Evolutionary conservation across 2,113 vertebrate genomes (phyloP).

Genomic region (Cavia aperea): DNA sequence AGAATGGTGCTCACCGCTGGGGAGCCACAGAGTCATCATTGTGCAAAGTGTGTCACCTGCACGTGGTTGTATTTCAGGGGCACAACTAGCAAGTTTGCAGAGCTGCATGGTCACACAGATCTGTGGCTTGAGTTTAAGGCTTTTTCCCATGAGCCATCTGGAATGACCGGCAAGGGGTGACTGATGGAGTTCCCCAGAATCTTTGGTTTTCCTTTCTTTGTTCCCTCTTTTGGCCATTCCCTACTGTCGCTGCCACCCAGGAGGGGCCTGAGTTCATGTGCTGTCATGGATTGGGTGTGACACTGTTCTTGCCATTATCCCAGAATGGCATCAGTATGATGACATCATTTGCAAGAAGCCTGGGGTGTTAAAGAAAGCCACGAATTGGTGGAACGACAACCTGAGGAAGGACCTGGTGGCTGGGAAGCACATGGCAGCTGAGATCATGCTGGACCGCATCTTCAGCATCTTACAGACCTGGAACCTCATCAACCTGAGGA

Average conservation of each 20-base stretch:
- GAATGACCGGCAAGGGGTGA: rapidly evolving
- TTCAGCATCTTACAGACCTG: conserved; percentile 83
- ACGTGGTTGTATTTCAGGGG: background rate
- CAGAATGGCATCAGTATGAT: conserved; percentile 95
- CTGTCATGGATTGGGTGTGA: too few species aligned
- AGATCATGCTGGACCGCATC: conserved; percentile 82
- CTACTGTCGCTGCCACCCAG: background rate
- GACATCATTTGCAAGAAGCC: conserved; percentile 83
- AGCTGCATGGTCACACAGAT: background rate
- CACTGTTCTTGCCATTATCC: background rate
- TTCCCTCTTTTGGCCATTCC: background rate
- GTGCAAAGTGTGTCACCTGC: rapidly evolving
- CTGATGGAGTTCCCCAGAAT: too few species aligned
- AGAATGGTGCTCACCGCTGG: rapidly evolving
- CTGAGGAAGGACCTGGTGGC: conserved; percentile 57
- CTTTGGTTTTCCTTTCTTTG: too few species aligned
- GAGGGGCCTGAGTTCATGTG: background rate
- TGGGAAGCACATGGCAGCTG: conserved; percentile 81
- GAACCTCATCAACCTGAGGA: conserved; percentile 76
- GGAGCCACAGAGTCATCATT: rapidly evolving
- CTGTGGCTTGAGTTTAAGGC: background rate
- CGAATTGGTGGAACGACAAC: rapidly evolving
- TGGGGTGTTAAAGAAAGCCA: rapidly evolving
- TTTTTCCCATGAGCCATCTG: rapidly evolving
- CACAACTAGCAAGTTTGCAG: background rate